phyloP scores from a whole-genome alignment of 2,888 invertebrate genomes.

The Dione vanillae region DNA sequence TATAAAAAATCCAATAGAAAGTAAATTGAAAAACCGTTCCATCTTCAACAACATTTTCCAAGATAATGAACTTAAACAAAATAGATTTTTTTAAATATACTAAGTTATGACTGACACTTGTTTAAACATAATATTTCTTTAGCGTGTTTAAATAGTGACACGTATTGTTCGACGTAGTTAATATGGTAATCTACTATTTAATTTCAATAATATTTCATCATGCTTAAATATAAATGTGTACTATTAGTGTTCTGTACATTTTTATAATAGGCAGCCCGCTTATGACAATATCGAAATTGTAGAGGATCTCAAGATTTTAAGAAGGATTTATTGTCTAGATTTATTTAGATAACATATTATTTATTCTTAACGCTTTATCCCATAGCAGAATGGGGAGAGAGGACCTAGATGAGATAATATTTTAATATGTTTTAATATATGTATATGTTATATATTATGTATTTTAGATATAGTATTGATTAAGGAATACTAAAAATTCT shows the following conservation, averaged over 20 bases:
- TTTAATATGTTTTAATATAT: too few species aligned
- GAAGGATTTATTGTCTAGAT: too few species aligned
- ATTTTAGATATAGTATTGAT: too few species aligned
- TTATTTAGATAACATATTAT: too few species aligned
- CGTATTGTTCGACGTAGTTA: not conserved
- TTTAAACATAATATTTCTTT: conserved; percentile 4
- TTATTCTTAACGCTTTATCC: too few species aligned
- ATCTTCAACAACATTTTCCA: not conserved
- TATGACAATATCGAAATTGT: too few species aligned
- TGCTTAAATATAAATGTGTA: not conserved
- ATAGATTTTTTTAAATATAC: not conserved
- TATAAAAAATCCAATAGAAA: not conserved
- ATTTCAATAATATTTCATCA: not conserved
- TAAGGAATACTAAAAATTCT: not conserved
- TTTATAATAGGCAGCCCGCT: not conserved
- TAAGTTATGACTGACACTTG: not conserved
- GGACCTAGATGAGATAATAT: too few species aligned
- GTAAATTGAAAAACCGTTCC: not conserved
- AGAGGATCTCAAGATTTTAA: too few species aligned
- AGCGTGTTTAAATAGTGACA: not conserved
- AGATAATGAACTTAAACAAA: not conserved
- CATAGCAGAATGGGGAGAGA: too few species aligned
- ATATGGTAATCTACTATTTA: not conserved
- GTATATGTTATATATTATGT: too few species aligned
- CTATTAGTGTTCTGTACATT: not conserved